Evolutionary conservation across 2,113 vertebrate species (phyloP), one percentile per base, ranked within the genome.

Genomic region (Bubo bubo): DNA sequence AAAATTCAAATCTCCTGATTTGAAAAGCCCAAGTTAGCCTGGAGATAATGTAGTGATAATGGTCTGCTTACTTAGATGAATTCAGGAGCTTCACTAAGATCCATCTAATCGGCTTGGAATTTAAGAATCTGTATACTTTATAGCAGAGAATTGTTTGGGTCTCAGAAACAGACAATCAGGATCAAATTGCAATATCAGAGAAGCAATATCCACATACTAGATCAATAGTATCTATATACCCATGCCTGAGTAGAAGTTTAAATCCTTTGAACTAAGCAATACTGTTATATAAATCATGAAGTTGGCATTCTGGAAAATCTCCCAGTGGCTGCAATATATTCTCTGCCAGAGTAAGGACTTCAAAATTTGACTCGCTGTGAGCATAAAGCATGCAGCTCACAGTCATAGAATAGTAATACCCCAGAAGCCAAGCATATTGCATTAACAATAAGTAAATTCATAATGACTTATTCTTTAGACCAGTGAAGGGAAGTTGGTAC

Each of bases 381-480:
- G 74, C 71, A 43, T 86, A 50, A 45, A 94, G 60, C 18, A 94
- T 52, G 39, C 12, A 91, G 20, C 12, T 96, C 76, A 56, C 66
- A 84, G 74, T 77, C 71, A 28, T 55, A 82, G 59, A 92, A 64
- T 5, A 72, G 66, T 79, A 91, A 93, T 90, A 70, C 24, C 58
- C 27, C 37, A 93, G 66, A 88, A 96, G 49, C 58, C 68, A 85
- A 89, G 30, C 49, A 73, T 93, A 96, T 79, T 93, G 60, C 62
- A 93, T 96, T 95, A 96, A 22, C 58, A 92, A 80, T 17, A 13
- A 95, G 12, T 60, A 96, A 90, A 97, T 96, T 88, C 91, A 66
- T 91, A 96, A 80, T 70, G 39, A 24, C 23, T 95, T 95, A 76
- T 90, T 96, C 62, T 93, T 92, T 93, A 75, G 43, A 45, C 16